A percentile compares a stretch with the other conserved stretches of the same genome.
Conservation (phyloP, 2,113 vertebrate species). For the Recurvirostra avosetta region DNA sequence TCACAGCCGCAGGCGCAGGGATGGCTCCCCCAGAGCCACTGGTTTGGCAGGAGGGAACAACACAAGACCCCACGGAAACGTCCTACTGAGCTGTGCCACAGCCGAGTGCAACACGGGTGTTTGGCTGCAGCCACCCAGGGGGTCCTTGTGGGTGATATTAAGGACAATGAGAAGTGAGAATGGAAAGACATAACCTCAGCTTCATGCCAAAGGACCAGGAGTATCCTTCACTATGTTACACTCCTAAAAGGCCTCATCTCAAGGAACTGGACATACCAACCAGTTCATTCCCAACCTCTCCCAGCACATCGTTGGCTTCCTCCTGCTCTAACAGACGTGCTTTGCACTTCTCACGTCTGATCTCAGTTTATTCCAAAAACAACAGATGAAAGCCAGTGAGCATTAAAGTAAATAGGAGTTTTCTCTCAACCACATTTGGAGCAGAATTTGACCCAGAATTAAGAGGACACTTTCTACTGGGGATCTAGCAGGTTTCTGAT, state of each 20-base stretch:
- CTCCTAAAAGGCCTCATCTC: background rate
- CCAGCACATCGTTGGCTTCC: background rate
- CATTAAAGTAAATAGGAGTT: conserved; percentile 40
- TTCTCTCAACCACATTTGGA: conserved; percentile 54
- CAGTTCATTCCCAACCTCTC: background rate
- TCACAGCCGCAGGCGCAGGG: background rate
- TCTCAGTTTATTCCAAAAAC: conserved; percentile 13
- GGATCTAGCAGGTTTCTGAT: conserved; percentile 54
- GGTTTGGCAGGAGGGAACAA: background rate
- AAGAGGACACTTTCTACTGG: conserved; percentile 30
- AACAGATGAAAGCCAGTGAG: conserved; percentile 42
- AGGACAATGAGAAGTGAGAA: background rate
- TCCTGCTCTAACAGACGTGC: background rate
- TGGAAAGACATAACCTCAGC: background rate
- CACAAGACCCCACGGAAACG: background rate
- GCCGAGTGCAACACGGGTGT: background rate
- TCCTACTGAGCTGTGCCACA: background rate
- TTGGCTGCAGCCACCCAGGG: background rate
- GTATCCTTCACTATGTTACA: accelerated
- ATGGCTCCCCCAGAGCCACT: background rate
- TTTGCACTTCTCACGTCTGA: conserved; percentile 4
- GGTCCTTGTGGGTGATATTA: background rate
- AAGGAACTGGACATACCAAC: background rate
- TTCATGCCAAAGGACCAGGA: background rate
- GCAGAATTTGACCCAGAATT: conserved; percentile 51